phyloP scores from a whole-genome alignment of 2,797 vertebrate species.

The Delichon dasypus region DNA sequence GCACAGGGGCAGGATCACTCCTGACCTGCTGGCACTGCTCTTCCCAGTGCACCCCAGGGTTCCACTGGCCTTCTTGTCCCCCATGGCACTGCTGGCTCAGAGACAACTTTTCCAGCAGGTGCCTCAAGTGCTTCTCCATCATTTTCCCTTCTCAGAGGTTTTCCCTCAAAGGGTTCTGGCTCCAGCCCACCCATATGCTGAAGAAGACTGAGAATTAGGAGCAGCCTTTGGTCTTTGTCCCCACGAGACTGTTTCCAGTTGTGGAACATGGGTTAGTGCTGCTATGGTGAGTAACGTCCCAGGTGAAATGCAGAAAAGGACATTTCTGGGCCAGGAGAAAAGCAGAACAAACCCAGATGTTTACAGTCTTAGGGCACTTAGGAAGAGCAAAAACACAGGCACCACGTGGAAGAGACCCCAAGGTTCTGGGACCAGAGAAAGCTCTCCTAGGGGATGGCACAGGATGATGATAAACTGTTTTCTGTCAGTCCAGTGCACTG shows the following conservation, averaged over 20 bases:
- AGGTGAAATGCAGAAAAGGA: background rate
- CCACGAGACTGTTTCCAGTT: background rate
- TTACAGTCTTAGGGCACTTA: background rate
- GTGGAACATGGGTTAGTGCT: background rate
- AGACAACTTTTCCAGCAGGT: background rate
- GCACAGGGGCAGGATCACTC: background rate
- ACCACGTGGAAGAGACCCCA: accelerated
- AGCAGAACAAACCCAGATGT: background rate
- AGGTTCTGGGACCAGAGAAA: background rate
- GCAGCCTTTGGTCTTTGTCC: background rate
- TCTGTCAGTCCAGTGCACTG: background rate
- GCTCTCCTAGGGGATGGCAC: background rate
- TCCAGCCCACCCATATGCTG: background rate
- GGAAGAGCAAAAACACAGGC: background rate
- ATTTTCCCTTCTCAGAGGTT: background rate
- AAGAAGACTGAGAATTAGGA: background rate
- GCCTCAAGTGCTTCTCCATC: background rate
- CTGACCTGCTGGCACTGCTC: background rate
- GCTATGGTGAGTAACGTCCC: background rate
- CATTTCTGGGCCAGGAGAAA: background rate
- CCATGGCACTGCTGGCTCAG: background rate
- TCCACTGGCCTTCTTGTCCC: accelerated
- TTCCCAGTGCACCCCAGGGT: too few relatives aligned
- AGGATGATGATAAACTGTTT: background rate
- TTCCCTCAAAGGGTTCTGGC: background rate